These are phyloP conservation scores for Luscinia luscinia DNA, from an alignment of 2,797 vertebrate genomes.

Conservation along the genomic window DNA sequence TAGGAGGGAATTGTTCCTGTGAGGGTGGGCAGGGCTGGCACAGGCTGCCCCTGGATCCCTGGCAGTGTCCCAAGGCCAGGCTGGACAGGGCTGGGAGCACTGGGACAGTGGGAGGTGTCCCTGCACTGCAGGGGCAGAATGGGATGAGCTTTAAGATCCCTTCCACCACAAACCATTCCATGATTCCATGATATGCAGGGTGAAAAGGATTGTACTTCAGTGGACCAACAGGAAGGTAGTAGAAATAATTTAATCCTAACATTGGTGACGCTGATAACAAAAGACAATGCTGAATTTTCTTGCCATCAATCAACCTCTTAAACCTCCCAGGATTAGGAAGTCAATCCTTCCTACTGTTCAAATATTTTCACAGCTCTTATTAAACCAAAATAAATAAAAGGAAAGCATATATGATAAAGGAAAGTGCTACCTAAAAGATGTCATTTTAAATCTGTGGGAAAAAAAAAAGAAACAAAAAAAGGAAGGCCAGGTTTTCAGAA, in stretches of 20 bases:
- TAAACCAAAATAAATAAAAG: conserved; percentile 6
- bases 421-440: background rate
- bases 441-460: background rate
- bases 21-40: background rate
- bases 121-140: background rate
- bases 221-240: background rate
- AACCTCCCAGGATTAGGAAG: background rate
- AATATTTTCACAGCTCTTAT: conserved; percentile 9
- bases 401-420: background rate
- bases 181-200: background rate
- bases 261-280: background rate
- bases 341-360: background rate
- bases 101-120: background rate
- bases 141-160: background rate
- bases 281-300: background rate
- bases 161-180: background rate
- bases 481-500: background rate
- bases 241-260: background rate
- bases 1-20: background rate
- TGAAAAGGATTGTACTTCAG: background rate
- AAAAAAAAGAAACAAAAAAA: background rate
- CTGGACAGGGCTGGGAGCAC: accelerated
- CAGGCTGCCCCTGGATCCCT: background rate
- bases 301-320: background rate
- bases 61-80: background rate